phyloP scores from a whole-genome alignment of 2,888 invertebrate genomes.

The Oasisia sp. region DNA sequence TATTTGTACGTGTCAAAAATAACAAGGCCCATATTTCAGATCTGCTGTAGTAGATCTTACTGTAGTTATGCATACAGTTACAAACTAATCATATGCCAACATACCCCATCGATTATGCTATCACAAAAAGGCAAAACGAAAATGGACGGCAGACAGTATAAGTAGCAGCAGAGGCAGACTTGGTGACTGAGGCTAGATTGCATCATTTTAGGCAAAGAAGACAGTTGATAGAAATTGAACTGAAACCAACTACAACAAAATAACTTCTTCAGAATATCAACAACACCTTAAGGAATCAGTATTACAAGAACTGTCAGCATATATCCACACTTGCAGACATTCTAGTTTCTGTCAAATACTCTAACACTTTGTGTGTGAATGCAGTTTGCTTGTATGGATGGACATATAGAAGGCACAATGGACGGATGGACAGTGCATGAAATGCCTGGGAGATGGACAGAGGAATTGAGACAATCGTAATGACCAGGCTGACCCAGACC shows the following conservation, averaged over 20 bases:
- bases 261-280: neutral
- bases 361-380: too few relatives aligned
- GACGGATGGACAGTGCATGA: neutral
- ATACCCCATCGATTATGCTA: neutral
- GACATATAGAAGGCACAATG: neutral
- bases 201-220: neutral
- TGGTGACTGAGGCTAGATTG: neutral
- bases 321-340: neutral
- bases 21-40: neutral
- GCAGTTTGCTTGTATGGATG: too few relatives aligned
- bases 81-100: neutral
- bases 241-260: neutral
- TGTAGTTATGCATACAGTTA: neutral
- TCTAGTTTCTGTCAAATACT: neutral
- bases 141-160: neutral
- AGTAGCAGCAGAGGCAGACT: neutral
- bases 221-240: neutral
- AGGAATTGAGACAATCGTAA: too few relatives aligned
- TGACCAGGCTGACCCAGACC: too few relatives aligned
- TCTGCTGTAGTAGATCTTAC: too few relatives aligned
- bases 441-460: neutral
- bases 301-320: neutral
- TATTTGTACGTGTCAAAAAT: neutral
- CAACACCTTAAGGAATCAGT: neutral
- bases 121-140: conserved; percentile 1